Evolutionary conservation across 1,140 invertebrate species (phyloP), one percentile per base, ranked within the genome.

Genomic region (Sinella curviseta): DNA sequence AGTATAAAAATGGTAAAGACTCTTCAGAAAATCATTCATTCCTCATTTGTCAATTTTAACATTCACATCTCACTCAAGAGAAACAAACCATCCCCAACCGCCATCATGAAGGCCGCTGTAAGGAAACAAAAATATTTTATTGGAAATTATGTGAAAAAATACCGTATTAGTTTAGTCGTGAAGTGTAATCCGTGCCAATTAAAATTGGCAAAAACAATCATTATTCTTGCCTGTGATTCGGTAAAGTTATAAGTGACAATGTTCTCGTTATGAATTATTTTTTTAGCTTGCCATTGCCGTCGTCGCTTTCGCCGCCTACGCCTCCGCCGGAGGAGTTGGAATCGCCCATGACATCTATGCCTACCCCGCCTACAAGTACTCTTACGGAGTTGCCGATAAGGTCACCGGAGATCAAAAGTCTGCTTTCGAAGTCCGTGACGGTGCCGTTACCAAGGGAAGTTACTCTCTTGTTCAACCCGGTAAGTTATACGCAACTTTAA

Each of bases 391-490:
- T 8, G 57, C 28, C 60, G 74, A 79, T 28, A 74, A 74, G 35
- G 8, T 75, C 3, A 75, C 74, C 17, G 74, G 74, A 39, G 74
- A 75, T 35, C 74, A 75, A 30, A 75, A 75, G 28, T 75, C 74
- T 48, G 74, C 74, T 20, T 30, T 8, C 16, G 74, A 75, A 48
- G 28, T 54, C 24, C 34, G 74, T 8, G 74, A 75, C 70, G 89
- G 89, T 31, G 89, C 88, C 48, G 79, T 89, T 0, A 88, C 90
- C 35, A 87, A 88, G 55, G 90, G 90, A 31, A 89, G 91, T 31
- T 33, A 75, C 39, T 84, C 93, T 93, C 86, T 88, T 88, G 81
- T 89, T 73, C 88, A 89, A 78, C 81, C 88, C 17, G 89, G n/a
- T n/a, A n/a, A n/a, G n/a, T n/a, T n/a, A n/a, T n/a, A n/a, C n/a